Percentiles rank a stretch among this genome's conserved stretches.
Conservation (phyloP, 1,140 invertebrate genomes). For the Brachionus koreanus region DNA sequence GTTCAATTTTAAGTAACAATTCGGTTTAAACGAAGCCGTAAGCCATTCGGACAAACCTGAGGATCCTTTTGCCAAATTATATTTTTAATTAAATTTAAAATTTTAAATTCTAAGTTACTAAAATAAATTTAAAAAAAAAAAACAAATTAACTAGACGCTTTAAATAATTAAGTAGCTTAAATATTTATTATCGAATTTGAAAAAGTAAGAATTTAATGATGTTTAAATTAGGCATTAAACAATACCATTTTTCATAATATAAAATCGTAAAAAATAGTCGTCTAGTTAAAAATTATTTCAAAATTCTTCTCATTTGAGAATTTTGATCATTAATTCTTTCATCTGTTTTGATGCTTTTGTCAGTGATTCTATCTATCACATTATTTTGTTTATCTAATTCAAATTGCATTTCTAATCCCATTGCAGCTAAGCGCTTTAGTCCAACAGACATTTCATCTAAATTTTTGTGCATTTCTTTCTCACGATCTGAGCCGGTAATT, state of each 20-base stretch:
- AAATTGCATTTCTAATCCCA: constrained; percentile 29
- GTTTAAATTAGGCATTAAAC: background rate
- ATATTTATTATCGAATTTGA: background rate
- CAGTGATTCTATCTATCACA: background rate
- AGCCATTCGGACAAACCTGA: too few relatives aligned
- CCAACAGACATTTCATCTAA: constrained; percentile 42
- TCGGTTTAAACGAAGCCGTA: too few relatives aligned
- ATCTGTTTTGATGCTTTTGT: background rate
- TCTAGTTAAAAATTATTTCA: background rate
- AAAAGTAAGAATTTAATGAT: background rate
- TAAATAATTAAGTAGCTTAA: background rate
- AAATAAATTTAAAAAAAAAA: too few relatives aligned
- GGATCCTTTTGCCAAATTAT: too few relatives aligned
- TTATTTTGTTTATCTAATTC: constrained; percentile 38
- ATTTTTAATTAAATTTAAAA: too few relatives aligned
- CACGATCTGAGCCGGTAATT: constrained; percentile 36
- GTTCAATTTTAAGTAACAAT: too few relatives aligned
- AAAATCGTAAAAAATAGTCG: background rate
- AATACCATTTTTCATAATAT: background rate
- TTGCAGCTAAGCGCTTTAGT: background rate
- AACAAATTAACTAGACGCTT: too few relatives aligned
- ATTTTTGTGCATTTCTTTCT: constrained; percentile 42
- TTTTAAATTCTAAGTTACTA: too few relatives aligned
- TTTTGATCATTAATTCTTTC: constrained; percentile 33
- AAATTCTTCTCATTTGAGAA: constrained; percentile 35